Evolutionary conservation across 2,113 vertebrate genomes (phyloP).

Genomic region (Heptranchias perlo): DNA sequence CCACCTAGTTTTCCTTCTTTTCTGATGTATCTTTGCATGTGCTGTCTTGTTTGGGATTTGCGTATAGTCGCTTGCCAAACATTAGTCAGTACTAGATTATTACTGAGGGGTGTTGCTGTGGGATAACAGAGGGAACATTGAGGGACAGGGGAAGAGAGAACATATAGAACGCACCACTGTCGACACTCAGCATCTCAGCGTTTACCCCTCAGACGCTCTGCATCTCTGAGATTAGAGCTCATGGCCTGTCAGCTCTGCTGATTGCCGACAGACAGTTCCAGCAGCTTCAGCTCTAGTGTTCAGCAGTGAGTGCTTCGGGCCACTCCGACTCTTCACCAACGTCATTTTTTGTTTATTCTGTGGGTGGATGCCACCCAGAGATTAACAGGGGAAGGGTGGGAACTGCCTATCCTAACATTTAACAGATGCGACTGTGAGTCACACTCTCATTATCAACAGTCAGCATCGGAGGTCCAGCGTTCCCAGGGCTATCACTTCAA

Average conservation of each 20-base stretch:
- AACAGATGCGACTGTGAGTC: neutral
- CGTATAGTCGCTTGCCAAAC: neutral
- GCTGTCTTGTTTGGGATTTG: neutral
- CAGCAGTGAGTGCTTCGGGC: neutral
- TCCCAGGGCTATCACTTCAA: neutral
- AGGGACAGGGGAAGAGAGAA: too few relatives aligned
- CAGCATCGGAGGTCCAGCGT: neutral
- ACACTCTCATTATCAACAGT: neutral
- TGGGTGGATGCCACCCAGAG: neutral
- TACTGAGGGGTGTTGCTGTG: neutral
- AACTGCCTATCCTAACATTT: neutral
- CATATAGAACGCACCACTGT: too few relatives aligned
- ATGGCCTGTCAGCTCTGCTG: neutral
- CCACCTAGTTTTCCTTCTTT: neutral
- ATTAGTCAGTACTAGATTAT: neutral
- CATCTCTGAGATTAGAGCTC: too few relatives aligned
- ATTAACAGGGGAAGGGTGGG: neutral
- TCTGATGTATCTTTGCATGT: neutral
- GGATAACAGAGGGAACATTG: neutral
- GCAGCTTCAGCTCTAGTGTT: neutral
- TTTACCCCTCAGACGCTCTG: too few relatives aligned
- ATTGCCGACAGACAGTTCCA: neutral
- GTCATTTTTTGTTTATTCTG: neutral
- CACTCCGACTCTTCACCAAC: neutral
- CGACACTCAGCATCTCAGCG: too few relatives aligned